Base-by-base conservation (phyloP, 2,888 invertebrate genomes). In the Euplagia quadripunctaria region DNA sequence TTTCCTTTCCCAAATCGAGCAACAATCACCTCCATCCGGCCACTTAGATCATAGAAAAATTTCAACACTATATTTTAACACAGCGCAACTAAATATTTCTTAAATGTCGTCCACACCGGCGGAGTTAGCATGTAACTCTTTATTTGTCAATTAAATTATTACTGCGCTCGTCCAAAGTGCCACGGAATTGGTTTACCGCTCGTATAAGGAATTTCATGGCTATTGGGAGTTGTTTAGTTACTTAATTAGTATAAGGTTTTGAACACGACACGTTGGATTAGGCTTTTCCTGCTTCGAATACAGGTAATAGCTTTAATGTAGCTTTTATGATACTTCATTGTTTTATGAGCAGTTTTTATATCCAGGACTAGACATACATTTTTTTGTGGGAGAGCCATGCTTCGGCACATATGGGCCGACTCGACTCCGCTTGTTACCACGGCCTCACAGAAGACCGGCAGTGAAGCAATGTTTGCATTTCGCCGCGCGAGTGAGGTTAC, bases 131-230 rank as follows among this genome's bases (percentile, higher is more conserved):
- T 88, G 87, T 87, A 84, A 86, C 82, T 88, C 87, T 92, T 92
- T 94, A 92, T 94, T 94, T 94, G 94, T 91, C 91, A 90, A 92
- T 92, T 90, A 92, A 90, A 92, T 92, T 92, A 92, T 87, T 85
- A 87, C 83, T 85, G 88, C 88, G 89, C 88, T 64, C 63, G 87
- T 86, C 88, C 87, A 90, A 92, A 94, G 93, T 93, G 92, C 89
- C 88, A 90, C 88, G 88, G 90, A 94, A 94, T 94, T 94, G 91
- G 92, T 94, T 94, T 94, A 92, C 91, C 92, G 91, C 90, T 90
- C 86, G 82, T 89, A 92, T 94, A 94, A 93, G 94, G 93, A 94
- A 94, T 95, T 95, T 93, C 93, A 93, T 94, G 91, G 93, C 91
- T 92, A 92, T 94, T 92, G 91, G 90, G 83, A 87, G 89, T 90